phyloP scores from a whole-genome alignment of 35 echinoderm and acorn worm genomes.

The Eucidaris tribuloides region DNA sequence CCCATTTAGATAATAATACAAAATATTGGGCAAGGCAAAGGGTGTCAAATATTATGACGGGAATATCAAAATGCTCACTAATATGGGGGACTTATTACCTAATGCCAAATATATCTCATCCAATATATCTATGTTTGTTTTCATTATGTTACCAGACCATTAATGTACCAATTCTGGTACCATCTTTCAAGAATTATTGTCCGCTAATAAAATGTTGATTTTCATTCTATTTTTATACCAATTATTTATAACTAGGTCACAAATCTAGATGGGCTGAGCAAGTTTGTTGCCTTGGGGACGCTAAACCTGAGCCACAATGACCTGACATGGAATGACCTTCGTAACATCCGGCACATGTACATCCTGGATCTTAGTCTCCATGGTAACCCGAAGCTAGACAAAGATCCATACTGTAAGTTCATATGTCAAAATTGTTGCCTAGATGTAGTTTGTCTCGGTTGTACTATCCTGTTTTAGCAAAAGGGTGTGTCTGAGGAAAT shows the following conservation, averaged over 20 bases:
- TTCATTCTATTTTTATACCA: neutral
- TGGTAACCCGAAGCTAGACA: slow-evolving; percentile 79
- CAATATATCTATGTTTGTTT: too few species aligned
- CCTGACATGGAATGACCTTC: slow-evolving; percentile 74
- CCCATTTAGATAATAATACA: too few species aligned
- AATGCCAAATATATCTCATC: too few species aligned
- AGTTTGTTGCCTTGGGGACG: slow-evolving; percentile 61
- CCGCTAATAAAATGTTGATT: too few species aligned
- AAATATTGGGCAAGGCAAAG: too few species aligned
- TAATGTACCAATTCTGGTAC: neutral
- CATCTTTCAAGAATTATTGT: too few species aligned
- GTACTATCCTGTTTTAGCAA: too few species aligned
- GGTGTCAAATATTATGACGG: neutral
- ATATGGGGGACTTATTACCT: neutral
- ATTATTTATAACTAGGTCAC: slow-evolving; percentile 51
- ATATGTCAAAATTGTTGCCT: too few species aligned
- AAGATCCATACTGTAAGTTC: slow-evolving; percentile 87
- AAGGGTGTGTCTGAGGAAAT: too few species aligned
- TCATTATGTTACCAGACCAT: neutral
- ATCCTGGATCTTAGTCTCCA: slow-evolving; percentile 87
- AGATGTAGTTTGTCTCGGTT: neutral
- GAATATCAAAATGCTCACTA: neutral
- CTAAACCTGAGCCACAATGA: slow-evolving; percentile 74
- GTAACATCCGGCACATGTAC: slow-evolving; percentile 88
- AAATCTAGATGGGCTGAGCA: slow-evolving; percentile 77